phyloP scores from a whole-genome alignment of 2,113 vertebrate genomes.

The Bubo bubo region DNA sequence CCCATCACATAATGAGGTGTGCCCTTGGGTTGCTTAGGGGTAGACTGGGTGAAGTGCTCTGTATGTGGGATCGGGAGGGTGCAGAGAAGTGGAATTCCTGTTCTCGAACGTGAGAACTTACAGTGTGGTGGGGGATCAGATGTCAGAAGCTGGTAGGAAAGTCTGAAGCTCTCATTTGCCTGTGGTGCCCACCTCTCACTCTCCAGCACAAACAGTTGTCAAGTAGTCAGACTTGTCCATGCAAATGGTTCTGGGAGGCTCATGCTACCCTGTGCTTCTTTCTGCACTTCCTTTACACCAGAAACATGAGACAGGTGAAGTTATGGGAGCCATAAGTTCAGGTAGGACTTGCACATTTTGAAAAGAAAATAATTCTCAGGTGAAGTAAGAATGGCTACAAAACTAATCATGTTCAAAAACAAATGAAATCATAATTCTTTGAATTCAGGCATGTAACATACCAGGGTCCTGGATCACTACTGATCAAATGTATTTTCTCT shows the following conservation, averaged over 20 bases:
- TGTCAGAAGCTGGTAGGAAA: background rate
- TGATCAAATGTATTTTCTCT: background rate
- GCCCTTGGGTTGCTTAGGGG: background rate
- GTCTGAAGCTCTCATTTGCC: background rate
- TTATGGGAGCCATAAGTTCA: background rate
- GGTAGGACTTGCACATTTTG: background rate
- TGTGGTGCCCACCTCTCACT: background rate
- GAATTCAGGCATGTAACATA: background rate
- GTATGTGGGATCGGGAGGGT: background rate
- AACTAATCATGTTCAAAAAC: background rate
- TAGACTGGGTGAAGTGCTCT: background rate
- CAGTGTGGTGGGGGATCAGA: background rate
- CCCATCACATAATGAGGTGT: rapidly evolving
- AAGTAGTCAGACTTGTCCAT: background rate
- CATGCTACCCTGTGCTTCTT: background rate
- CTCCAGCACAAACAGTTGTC: background rate
- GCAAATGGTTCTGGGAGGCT: background rate
- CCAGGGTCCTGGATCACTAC: background rate
- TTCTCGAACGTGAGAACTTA: background rate
- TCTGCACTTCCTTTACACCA: background rate
- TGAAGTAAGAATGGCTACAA: background rate
- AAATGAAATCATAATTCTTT: background rate
- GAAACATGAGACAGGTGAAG: background rate
- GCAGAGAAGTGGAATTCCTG: background rate
- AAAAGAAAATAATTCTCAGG: background rate